These are phyloP conservation scores for Cebidichthys violaceus DNA, from an alignment of 2,113 vertebrate genomes.

Conservation along the genomic window DNA sequence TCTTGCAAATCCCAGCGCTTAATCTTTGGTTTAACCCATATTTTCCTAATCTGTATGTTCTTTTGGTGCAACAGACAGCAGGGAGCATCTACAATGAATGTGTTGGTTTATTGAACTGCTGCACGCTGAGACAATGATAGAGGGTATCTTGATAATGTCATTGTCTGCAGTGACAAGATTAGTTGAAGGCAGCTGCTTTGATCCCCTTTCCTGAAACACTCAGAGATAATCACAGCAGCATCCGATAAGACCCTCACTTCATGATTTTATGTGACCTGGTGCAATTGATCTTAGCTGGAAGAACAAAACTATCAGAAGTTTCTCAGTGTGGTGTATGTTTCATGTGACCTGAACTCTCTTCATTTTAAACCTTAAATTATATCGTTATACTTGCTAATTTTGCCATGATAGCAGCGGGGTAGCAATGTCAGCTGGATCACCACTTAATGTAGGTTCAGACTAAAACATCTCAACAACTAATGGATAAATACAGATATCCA, in stretches of 20 bases:
- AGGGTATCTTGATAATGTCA: slow-evolving; percentile 51
- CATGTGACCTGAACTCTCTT: background rate
- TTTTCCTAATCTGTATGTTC: slow-evolving; percentile 43
- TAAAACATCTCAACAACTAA: background rate
- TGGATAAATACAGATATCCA: background rate
- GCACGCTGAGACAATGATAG: slow-evolving; percentile 32
- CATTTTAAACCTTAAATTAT: background rate
- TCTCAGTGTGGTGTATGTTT: background rate
- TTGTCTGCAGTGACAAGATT: slow-evolving; percentile 44
- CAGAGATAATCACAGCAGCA: slow-evolving; percentile 57
- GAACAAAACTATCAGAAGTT: background rate
- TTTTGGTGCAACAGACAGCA: slow-evolving; percentile 30
- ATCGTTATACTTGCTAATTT: background rate
- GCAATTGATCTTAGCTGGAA: slow-evolving; percentile 15
- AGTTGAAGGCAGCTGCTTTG: slow-evolving; percentile 40
- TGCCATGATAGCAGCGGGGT: background rate
- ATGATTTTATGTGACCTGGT: slow-evolving; percentile 42
- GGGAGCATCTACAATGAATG: slow-evolving; percentile 21
- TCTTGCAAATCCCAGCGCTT: slow-evolving; percentile 62
- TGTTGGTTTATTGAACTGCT: slow-evolving; percentile 46
- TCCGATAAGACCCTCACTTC: slow-evolving; percentile 59
- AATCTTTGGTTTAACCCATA: slow-evolving; percentile 62
- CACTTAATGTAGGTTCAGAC: background rate
- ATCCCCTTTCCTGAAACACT: slow-evolving; percentile 49
- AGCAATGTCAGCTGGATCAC: no score